phyloP scores from a whole-genome alignment of 2,797 vertebrate genomes.

The Anniella stebbinsi region DNA sequence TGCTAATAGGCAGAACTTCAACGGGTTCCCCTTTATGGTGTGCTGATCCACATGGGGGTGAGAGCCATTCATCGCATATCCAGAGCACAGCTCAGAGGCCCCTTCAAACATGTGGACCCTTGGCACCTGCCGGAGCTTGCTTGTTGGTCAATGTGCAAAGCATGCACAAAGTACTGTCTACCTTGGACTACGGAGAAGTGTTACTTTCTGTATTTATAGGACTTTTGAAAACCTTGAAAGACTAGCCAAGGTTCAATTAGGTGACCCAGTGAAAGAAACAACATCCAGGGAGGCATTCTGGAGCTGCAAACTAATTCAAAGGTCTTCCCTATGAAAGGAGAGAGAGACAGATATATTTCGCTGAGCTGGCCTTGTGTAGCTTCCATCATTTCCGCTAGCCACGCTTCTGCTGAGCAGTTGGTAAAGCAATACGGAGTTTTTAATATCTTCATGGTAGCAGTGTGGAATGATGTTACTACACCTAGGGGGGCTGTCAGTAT shows the following conservation, averaged over 20 bases:
- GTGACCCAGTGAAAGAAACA: not conserved
- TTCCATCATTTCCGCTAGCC: slow-evolving; percentile 49
- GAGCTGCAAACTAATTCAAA: not conserved
- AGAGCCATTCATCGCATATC: not conserved
- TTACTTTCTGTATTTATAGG: not conserved
- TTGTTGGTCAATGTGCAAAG: too few species aligned
- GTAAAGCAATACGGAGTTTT: slow-evolving; percentile 45
- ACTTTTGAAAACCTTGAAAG: not conserved
- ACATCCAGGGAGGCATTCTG: too few species aligned
- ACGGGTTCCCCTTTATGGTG: not conserved
- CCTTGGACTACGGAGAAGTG: not conserved
- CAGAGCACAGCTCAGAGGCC: not conserved
- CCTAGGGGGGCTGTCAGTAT: slow-evolving; percentile 59
- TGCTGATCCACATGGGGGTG: not conserved
- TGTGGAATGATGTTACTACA: not conserved
- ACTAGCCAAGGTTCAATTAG: not conserved
- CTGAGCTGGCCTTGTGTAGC: slow-evolving; percentile 27
- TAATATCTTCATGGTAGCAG: slow-evolving; percentile 37
- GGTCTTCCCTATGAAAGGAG: slow-evolving; percentile 44
- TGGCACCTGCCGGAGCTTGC: not conserved
- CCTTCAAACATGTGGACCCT: not conserved
- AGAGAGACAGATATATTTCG: slow-evolving; percentile 48
- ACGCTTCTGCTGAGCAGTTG: slow-evolving; percentile 52
- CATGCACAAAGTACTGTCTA: not conserved
- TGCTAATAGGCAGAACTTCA: too few species aligned